Base-by-base conservation (phyloP, 2,113 vertebrate species). In the Aplodontia rufa region DNA sequence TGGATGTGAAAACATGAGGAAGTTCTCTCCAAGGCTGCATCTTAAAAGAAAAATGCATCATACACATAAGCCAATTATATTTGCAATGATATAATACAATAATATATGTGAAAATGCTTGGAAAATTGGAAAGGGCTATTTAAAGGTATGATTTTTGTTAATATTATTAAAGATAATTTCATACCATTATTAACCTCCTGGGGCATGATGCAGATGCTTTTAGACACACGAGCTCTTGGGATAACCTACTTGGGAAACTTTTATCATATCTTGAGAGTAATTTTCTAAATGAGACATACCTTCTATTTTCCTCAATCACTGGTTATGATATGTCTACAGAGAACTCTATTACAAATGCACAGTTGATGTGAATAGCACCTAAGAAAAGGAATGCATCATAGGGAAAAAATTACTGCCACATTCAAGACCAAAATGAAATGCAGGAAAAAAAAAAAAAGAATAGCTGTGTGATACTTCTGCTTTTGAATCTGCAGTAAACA, bases 271-370 rank as follows among this genome's bases (percentile, higher is more conserved):
- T 60, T 24, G 71, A 90, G 40, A 90, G 51, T 75, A 93, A 74
- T 93, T 92, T 96, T 75, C 74, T 45, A 94, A 95, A 76, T 60
- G 82, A 93, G 71, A 80, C 40, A 32, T 51, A 42, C 17, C 53
- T 71, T 78, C 60, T 83, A 30, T 55, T 60, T 91, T 90, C 28
- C 66, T n/a, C 55, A 40, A 53, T 87, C 47, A 24, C 20, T 66
- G 66, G 72, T 72, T 30, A 55, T 49, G 53, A 51, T 47, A 35
- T 17, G 10, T 90, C 69, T 68, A 76, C 45, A 49, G 80, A 94
- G 37, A 92, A 55, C 22, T 16, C 68, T 72, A 35, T 84, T 76
- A 84, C 40, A 87, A 90, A 95, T 55, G 71, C 42, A 58, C 20
- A 71, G 45, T 3, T 84, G 71, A 76, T 72, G 14, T 87, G 64